These are phyloP conservation scores for Chlorops oryzae DNA, from an alignment of 1,140 invertebrate species.

Conservation along the genomic window DNA sequence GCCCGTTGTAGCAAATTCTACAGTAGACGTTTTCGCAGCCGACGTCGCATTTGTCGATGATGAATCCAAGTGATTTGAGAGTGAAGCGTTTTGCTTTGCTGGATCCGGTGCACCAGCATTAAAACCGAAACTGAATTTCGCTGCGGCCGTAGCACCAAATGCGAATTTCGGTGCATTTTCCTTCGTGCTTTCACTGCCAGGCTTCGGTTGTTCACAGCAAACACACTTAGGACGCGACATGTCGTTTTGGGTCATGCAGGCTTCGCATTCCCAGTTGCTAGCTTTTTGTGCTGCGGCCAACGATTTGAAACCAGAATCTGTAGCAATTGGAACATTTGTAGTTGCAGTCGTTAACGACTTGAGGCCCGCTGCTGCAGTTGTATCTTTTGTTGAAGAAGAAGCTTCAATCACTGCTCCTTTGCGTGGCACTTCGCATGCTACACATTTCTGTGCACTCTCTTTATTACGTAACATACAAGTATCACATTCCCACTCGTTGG, in stretches of 20 bases:
- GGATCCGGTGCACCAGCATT: conserved; percentile 14
- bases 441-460: conserved; percentile 53
- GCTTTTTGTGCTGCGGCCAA: conserved; percentile 43
- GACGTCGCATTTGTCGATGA: conserved; percentile 16
- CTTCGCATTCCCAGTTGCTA: conserved; percentile 60
- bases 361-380: conserved; percentile 19
- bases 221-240: conserved; percentile 54
- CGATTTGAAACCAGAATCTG: conserved; percentile 35
- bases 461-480: conserved; percentile 61
- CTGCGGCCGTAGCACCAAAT: conserved; percentile 32
- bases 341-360: conserved; percentile 12
- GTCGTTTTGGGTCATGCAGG: conserved; percentile 61
- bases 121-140: conserved; percentile 52
- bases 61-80: conserved; percentile 1
- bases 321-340: conserved; percentile 27
- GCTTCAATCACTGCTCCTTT: conserved; percentile 1
- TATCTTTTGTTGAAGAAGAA: conserved; percentile 25
- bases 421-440: conserved; percentile 54
- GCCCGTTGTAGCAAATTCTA: conserved; percentile 23
- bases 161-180: conserved; percentile 13
- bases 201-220: conserved; percentile 63
- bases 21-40: neutral
- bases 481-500: conserved; percentile 59
- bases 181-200: conserved; percentile 35
- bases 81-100: conserved; percentile 16